Evolutionary conservation across 2,888 invertebrate species (phyloP).

Genomic region (Dryadula phaetusa): DNA sequence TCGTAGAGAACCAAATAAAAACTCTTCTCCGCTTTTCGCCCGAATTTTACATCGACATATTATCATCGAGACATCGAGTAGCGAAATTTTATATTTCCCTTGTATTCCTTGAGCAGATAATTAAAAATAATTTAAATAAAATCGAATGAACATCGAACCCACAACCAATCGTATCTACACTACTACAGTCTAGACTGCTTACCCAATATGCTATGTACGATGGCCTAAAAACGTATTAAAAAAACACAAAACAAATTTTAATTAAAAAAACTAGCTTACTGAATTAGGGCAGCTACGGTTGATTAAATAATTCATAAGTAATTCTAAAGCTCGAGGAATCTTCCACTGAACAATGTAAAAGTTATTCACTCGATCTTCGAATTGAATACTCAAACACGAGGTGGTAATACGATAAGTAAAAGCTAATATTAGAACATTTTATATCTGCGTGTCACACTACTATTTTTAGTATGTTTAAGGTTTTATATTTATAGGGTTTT

Average conservation of each 20-base stretch:
- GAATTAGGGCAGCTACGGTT: neutral
- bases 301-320: constrained; percentile 33
- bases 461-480: constrained; percentile 44
- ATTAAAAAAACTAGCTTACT: constrained; percentile 3
- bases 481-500: neutral
- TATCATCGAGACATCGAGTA: too few species aligned
- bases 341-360: constrained; percentile 54
- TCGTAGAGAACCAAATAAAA: too few species aligned
- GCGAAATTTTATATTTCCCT: too few species aligned
- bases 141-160: too few species aligned
- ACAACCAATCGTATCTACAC: too few species aligned
- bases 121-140: too few species aligned
- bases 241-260: neutral
- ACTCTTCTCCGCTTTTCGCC: too few species aligned
- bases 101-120: too few species aligned
- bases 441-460: constrained; percentile 46
- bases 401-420: constrained; percentile 51
- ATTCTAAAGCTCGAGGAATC: constrained; percentile 52
- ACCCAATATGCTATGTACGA: too few species aligned
- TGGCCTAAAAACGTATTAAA: too few species aligned
- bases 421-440: constrained; percentile 49
- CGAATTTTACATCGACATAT: too few species aligned
- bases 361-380: constrained; percentile 40
- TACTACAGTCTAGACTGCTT: too few species aligned
- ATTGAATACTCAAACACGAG: constrained; percentile 47